Evolutionary conservation across 2,888 invertebrate genomes (phyloP).

Genomic region (Palloptera scutellata): DNA sequence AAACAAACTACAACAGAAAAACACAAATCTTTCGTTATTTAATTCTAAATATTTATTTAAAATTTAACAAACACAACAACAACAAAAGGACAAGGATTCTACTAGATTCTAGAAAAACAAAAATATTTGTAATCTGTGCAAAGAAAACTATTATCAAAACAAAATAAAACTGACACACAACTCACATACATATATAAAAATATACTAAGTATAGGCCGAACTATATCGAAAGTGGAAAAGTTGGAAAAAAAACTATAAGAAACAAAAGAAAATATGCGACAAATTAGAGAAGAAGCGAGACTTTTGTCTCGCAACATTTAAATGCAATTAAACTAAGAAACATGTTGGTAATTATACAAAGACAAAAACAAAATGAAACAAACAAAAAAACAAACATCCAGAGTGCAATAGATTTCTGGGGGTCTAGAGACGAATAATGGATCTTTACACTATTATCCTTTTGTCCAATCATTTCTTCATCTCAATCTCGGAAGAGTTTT

Average conservation of each 20-base stretch:
- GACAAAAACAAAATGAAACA: background rate
- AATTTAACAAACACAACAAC: no score
- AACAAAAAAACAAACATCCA: background rate
- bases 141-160: slow-evolving; percentile 19
- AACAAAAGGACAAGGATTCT: no score
- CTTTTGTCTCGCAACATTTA: slow-evolving; percentile 24
- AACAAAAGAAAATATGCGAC: slow-evolving; percentile 25
- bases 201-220: slow-evolving; percentile 11
- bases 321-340: slow-evolving; percentile 1
- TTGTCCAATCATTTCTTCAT: no score
- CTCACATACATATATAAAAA: slow-evolving; percentile 1
- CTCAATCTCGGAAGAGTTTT: no score
- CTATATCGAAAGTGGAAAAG: slow-evolving; percentile 4
- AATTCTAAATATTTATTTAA: no score
- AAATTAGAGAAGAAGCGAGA: slow-evolving; percentile 7
- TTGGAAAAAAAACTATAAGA: slow-evolving; percentile 17
- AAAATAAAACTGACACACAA: slow-evolving; percentile 3
- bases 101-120: no score
- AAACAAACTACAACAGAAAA: background rate
- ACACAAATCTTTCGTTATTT: background rate
- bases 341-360: slow-evolving; percentile 6
- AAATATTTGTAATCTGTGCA: background rate
- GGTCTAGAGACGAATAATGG: no score
- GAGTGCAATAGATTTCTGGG: no score
- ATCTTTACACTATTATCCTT: no score